Evolutionary conservation across 2,113 vertebrate species (phyloP), one percentile per base, ranked within the genome.

Genomic region (Motacilla alba): DNA sequence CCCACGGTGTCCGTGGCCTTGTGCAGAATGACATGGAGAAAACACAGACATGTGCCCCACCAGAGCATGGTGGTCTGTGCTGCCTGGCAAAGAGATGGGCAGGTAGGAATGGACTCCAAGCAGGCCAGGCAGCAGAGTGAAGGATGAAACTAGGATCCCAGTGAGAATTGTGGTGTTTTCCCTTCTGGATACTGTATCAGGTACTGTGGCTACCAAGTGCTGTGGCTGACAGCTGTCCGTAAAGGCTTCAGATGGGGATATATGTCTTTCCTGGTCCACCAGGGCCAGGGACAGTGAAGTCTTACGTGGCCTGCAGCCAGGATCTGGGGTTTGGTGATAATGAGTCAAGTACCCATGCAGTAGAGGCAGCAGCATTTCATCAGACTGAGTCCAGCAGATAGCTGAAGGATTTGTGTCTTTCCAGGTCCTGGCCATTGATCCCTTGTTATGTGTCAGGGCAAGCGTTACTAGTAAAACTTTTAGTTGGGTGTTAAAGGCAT

Each of bases 1-100:
- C 77, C 43, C 33, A 2, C 5, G 1, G 41, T 5, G 37, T 46
- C 27, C 4, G 13, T n/a, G 31, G 64, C 5, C 0, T n/a, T 49
- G 37, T 28, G 46, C 75, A 62, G 80, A 35, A 9, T 12, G 49
- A 31, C 30, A 6, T 13, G 23, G 28, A 55, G 47, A n/a, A 44
- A 19, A 37, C 23, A 22, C 21, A n/a, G 62, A 16, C 1, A 0
- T 7, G 72, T 64, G 28, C 19, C 46, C 47, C 39, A 6, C 3
- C 26, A 22, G 18, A 2, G n/a, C 1, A 2, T 5, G 3, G 30
- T 55, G 63, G 4, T 12, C 15, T 15, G 35, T 18, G 14, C 35
- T 43, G 17, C 13, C 14, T 0, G 3, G 27, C 6, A 35, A 59
- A 12, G 59, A 53, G 31, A 16, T 39, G 59, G 44, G 47, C 52